Conservation (phyloP, 1,140 invertebrate genomes). For the Tetragonula clypearis region DNA sequence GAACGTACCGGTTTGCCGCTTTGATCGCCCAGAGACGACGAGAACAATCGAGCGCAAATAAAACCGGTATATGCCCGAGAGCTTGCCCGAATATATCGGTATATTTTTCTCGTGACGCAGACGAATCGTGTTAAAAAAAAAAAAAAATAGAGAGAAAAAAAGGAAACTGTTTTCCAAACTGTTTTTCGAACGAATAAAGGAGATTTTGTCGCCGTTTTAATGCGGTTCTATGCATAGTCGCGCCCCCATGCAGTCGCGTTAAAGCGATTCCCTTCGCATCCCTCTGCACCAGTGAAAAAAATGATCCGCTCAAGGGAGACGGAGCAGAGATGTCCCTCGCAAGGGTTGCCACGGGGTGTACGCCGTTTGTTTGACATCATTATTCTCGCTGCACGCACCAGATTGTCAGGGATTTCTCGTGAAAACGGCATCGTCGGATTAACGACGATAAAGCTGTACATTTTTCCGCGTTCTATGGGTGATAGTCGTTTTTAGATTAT, state of each 20-base stretch:
- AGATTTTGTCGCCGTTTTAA: conserved; percentile 70
- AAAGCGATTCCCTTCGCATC: conserved; percentile 72
- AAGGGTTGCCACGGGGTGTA: conserved; percentile 72
- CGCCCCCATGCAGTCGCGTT: conserved; percentile 77
- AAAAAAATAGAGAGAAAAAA: background rate
- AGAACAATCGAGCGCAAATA: background rate
- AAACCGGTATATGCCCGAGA: conserved; percentile 3
- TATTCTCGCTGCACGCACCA: conserved; percentile 67
- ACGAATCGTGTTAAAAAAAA: background rate
- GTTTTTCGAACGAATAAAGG: background rate
- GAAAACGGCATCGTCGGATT: conserved; percentile 62
- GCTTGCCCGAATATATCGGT: no score
- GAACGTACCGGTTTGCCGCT: background rate
- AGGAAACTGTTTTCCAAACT: background rate
- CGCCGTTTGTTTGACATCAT: conserved; percentile 77
- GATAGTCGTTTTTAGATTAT: background rate
- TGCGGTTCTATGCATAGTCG: conserved; percentile 53
- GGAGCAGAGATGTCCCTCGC: conserved; percentile 69
- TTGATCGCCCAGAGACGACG: background rate
- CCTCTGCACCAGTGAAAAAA: conserved; percentile 66
- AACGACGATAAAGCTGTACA: conserved; percentile 29
- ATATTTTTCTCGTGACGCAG: background rate
- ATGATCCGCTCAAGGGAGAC: conserved; percentile 70
- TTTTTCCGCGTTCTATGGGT: conserved; percentile 23
- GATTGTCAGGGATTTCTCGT: conserved; percentile 64